phyloP scores from a whole-genome alignment of 2,888 invertebrate species.

The Chromoteleia sp. region DNA sequence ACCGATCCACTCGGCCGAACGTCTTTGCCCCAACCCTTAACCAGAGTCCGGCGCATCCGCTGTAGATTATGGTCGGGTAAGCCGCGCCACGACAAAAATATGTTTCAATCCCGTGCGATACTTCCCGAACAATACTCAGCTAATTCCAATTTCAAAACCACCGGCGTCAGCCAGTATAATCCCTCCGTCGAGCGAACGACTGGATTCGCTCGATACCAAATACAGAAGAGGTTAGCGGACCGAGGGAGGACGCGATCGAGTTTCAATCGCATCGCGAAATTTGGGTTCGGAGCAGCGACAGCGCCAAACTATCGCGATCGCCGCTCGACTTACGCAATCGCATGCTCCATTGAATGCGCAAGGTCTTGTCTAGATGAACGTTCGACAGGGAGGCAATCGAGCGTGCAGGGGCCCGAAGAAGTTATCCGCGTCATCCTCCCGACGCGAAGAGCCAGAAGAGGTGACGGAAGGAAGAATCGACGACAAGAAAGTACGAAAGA shows the following conservation, averaged over 20 bases:
- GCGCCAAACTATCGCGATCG: slow-evolving; percentile 33
- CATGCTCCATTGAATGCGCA: slow-evolving; percentile 73
- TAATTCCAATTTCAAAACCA: slow-evolving; percentile 47
- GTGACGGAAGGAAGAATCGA: slow-evolving; percentile 37
- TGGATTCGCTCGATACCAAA: slow-evolving; percentile 12
- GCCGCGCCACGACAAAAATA: slow-evolving; percentile 26
- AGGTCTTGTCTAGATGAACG: slow-evolving; percentile 72
- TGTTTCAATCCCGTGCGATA: slow-evolving; percentile 28
- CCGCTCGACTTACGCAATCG: slow-evolving; percentile 65
- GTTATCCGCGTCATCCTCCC: slow-evolving; percentile 64
- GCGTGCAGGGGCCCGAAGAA: slow-evolving; percentile 75
- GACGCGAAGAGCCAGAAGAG: slow-evolving; percentile 41
- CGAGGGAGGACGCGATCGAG: slow-evolving; percentile 1
- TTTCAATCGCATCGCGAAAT: slow-evolving; percentile 46
- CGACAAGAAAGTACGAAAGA: slow-evolving; percentile 42
- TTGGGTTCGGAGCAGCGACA: slow-evolving; percentile 40
- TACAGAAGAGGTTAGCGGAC: slow-evolving; percentile 9
- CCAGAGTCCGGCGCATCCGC: background rate
- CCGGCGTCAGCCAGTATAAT: slow-evolving; percentile 42
- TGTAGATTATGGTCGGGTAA: slow-evolving; percentile 1
- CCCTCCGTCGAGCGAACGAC: slow-evolving; percentile 5
- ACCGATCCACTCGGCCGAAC: background rate
- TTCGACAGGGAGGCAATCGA: slow-evolving; percentile 75
- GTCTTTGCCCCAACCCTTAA: background rate
- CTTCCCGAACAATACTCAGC: slow-evolving; percentile 34